A percentile compares a stretch with the other conserved stretches of the same genome.
Conservation (phyloP, 1,140 invertebrate species). For the Lineus longissimus region DNA sequence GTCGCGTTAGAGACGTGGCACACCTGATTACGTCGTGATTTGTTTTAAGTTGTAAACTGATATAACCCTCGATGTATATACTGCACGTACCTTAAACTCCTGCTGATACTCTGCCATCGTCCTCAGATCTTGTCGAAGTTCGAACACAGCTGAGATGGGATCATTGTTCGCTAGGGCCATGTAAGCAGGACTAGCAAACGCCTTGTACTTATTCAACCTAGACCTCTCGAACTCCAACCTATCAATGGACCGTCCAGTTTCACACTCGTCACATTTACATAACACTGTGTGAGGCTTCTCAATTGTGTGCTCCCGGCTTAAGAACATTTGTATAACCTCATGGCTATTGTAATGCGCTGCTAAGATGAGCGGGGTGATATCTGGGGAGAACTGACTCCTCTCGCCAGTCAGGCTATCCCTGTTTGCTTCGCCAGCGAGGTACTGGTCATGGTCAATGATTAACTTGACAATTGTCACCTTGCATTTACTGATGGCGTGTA, state of each 20-base stretch:
- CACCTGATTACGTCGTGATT: too few relatives aligned
- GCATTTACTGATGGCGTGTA: slow-evolving; percentile 49
- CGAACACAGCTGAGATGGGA: slow-evolving; percentile 65
- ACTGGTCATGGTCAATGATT: slow-evolving; percentile 48
- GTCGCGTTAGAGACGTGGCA: too few relatives aligned
- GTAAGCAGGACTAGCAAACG: slow-evolving; percentile 57
- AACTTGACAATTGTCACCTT: slow-evolving; percentile 50
- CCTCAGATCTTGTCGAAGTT: slow-evolving; percentile 59
- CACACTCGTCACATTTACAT: slow-evolving; percentile 60
- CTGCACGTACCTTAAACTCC: slow-evolving; percentile 57
- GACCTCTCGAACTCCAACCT: slow-evolving; percentile 46
- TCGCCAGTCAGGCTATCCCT: slow-evolving; percentile 37
- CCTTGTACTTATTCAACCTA: slow-evolving; percentile 49
- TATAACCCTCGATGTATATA: too few relatives aligned
- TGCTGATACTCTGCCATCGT: slow-evolving; percentile 50
- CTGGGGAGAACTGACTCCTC: slow-evolving; percentile 43
- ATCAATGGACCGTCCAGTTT: slow-evolving; percentile 54
- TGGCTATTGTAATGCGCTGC: slow-evolving; percentile 51
- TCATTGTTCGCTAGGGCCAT: slow-evolving; percentile 65
- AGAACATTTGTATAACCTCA: slow-evolving; percentile 50
- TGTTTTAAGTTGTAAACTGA: too few relatives aligned
- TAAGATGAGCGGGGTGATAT: slow-evolving; percentile 51
- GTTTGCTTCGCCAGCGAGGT: slow-evolving; percentile 39
- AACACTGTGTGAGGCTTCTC: slow-evolving; percentile 60
- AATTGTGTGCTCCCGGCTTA: slow-evolving; percentile 48